These are phyloP conservation scores for Drosophila kepulauana DNA, from an alignment of 1,140 invertebrate species.

Conservation along the genomic window DNA sequence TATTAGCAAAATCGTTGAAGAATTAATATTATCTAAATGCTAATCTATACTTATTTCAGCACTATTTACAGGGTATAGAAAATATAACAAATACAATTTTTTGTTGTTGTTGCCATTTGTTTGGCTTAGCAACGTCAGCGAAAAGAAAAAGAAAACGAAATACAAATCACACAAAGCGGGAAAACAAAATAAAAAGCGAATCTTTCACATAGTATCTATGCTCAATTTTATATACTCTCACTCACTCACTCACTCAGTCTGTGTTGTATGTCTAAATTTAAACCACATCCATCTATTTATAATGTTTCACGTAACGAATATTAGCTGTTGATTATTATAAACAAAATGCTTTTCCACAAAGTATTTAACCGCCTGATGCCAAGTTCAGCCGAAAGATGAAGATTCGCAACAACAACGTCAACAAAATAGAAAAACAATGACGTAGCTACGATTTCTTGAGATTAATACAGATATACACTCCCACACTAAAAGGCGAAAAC, in stretches of 20 bases:
- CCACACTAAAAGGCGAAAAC: conserved; percentile 24
- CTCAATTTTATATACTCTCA: conserved; percentile 30
- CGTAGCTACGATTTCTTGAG: conserved; percentile 46
- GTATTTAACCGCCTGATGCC: conserved; percentile 74
- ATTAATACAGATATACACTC: conserved; percentile 24
- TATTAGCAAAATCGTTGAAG: conserved; percentile 48
- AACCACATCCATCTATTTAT: conserved; percentile 59
- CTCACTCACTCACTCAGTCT: not conserved
- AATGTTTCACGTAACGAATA: conserved; percentile 72
- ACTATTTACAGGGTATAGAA: conserved; percentile 8
- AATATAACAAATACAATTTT: conserved; percentile 7
- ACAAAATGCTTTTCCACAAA: conserved; percentile 61
- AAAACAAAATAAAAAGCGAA: conserved; percentile 27
- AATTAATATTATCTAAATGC: conserved; percentile 24
- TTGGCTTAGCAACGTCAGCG: conserved; percentile 57
- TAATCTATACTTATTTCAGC: too few species aligned
- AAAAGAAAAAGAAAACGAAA: conserved; percentile 5
- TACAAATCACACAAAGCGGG: not conserved
- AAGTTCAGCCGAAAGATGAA: conserved; percentile 71
- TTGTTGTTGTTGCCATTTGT: conserved; percentile 55
- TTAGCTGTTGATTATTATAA: conserved; percentile 75
- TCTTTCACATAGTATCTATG: conserved; percentile 30
- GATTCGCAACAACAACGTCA: conserved; percentile 49
- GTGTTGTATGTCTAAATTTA: conserved; percentile 57
- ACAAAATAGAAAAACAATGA: conserved; percentile 56